phyloP scores from a whole-genome alignment of 2,113 vertebrate genomes.

The Cheirogaleus medius region DNA sequence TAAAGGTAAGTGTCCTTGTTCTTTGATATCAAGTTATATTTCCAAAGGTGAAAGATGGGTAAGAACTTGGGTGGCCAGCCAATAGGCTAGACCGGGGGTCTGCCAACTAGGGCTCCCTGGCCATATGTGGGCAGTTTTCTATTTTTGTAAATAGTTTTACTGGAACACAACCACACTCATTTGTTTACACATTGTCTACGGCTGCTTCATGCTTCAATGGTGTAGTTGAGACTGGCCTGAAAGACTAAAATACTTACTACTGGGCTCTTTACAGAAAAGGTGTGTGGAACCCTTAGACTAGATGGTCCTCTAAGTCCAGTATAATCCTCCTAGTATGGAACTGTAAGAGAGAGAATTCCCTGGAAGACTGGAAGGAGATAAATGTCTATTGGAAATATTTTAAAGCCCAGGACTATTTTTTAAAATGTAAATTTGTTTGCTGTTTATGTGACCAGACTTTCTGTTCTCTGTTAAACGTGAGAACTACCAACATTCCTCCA shows the following conservation, averaged over 20 bases:
- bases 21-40: background rate
- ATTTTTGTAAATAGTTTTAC: background rate
- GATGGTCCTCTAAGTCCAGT: background rate
- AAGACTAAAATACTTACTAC: background rate
- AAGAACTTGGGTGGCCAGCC: no score
- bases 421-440: background rate
- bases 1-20: background rate
- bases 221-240: background rate
- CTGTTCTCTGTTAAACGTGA: background rate
- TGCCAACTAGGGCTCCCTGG: rapidly evolving
- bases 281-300: background rate
- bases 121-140: background rate
- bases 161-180: background rate
- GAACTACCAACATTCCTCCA: background rate
- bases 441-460: background rate
- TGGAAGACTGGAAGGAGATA: background rate
- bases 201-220: background rate
- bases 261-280: background rate
- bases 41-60: background rate
- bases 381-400: background rate
- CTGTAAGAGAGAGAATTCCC: background rate
- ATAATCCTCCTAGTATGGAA: background rate
- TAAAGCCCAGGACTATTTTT: background rate
- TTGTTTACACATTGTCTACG: background rate
- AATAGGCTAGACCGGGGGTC: background rate